Evolutionary conservation across 2,888 invertebrate genomes (phyloP).

Genomic region (Pammene fasciana): DNA sequence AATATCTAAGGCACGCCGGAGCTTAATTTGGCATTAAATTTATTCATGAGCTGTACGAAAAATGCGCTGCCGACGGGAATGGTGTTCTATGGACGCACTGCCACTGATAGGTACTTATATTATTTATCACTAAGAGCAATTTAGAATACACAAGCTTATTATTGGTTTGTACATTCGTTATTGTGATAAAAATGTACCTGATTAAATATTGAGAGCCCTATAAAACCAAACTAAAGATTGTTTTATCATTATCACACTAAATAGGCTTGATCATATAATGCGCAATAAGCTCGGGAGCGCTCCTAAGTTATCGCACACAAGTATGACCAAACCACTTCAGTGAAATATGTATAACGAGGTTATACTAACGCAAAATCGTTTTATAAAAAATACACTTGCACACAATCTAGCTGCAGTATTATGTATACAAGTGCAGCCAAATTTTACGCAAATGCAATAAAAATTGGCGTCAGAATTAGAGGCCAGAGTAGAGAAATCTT

Average conservation of each 20-base stretch:
- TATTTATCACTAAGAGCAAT: constrained; percentile 10
- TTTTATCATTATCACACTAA: background rate
- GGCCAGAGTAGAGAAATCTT: too few species aligned
- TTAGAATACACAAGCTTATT: constrained; percentile 20
- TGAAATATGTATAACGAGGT: too few species aligned
- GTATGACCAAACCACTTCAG: background rate
- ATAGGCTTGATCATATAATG: background rate
- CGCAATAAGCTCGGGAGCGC: background rate
- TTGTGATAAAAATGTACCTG: background rate
- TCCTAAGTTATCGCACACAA: background rate
- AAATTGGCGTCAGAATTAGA: too few species aligned
- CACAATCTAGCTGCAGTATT: background rate
- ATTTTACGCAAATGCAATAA: too few species aligned
- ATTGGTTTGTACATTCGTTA: constrained; percentile 25
- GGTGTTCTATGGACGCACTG: too few species aligned
- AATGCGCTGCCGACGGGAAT: too few species aligned
- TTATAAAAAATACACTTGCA: background rate
- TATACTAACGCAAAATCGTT: too few species aligned
- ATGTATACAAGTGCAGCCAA: background rate
- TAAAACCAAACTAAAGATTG: background rate
- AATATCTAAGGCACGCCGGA: too few species aligned
- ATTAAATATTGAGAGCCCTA: background rate
- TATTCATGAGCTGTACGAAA: too few species aligned
- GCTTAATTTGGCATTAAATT: too few species aligned
- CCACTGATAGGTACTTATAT: background rate